Conservation (phyloP, 2,797 vertebrate species). For the Sebastolobus alascanus region DNA sequence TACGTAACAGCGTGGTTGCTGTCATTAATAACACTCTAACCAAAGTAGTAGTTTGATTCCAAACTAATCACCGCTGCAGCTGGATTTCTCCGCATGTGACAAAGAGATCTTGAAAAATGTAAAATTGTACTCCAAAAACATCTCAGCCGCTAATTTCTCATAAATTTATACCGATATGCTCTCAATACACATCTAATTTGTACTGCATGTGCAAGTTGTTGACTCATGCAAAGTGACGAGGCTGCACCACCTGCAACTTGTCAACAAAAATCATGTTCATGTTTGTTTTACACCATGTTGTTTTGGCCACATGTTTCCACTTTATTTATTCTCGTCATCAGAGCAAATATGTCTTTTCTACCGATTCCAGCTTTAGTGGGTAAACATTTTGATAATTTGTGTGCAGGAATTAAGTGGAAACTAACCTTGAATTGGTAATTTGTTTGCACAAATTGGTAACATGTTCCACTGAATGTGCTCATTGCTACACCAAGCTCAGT, state of each 20-base stretch:
- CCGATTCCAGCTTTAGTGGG: not conserved
- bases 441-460: not conserved
- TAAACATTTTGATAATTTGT: not conserved
- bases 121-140: not conserved
- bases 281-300: conserved; percentile 9
- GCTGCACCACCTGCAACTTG: conserved; percentile 1
- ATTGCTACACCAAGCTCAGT: not conserved
- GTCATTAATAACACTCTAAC: not conserved
- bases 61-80: not conserved
- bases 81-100: not conserved
- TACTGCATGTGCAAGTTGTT: conserved; percentile 5
- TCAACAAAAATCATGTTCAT: not conserved
- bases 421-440: not conserved
- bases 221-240: not conserved
- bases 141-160: not conserved
- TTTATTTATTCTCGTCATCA: not conserved
- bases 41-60: not conserved
- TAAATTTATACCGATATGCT: not conserved
- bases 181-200: conserved; percentile 11
- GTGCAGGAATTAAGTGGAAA: not conserved
- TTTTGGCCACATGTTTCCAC: not conserved
- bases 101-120: not conserved
- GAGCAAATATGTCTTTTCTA: not conserved
- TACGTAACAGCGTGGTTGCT: not conserved
- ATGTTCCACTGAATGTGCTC: not conserved